Evolutionary conservation across 2,113 vertebrate genomes (phyloP), one percentile per base, ranked within the genome.

Genomic region (Salvelinus alpinus): DNA sequence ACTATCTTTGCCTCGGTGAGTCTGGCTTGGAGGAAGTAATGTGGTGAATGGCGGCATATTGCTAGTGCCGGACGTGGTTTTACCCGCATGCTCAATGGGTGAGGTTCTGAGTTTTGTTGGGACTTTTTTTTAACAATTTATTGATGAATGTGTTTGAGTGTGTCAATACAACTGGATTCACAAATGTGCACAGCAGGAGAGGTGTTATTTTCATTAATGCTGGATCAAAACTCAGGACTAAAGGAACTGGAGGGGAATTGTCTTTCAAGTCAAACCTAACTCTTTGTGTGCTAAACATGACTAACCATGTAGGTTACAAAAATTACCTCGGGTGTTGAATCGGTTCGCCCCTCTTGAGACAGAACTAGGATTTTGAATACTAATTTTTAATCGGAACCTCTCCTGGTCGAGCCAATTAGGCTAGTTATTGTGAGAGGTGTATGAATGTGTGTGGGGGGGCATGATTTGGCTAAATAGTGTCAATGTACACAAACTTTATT

Each of bases 11-110:
- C 0, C 83, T 87, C 86, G 88, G 84, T 93, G 92, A 95, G 94
- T 90, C 90, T 87, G 94, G 91, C 93, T 94, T 95, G 94, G 94
- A 94, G 93, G 94, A 94, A 95, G 90, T 54, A 95, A 91, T 48
- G 93, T 94, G 57, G 82, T 94, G 94, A 13, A 87, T 95, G 94
- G 92, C 92, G 94, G 94, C 94, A 94, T 93, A 92, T 95, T 95
- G 89, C 81, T 93, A 92, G 90, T 94, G 93, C 94, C 94, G 93
- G 93, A 94, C 89, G 88, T 92, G 86, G 81, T 91, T 90, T 91
- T 89, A 82, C 84, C 82, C 88, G 84, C 89, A 82, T 81, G 78
- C 81, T 82, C 77, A 85, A 84, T 34, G 31, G 31, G 59, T 22
- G 20, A 34, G 25, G 57, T 44, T 82, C 31, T 70, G 57, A 65